Evolutionary conservation across 2,888 invertebrate genomes (phyloP), one percentile per base, ranked within the genome.

Genomic region (Lampropteryx suffumata): DNA sequence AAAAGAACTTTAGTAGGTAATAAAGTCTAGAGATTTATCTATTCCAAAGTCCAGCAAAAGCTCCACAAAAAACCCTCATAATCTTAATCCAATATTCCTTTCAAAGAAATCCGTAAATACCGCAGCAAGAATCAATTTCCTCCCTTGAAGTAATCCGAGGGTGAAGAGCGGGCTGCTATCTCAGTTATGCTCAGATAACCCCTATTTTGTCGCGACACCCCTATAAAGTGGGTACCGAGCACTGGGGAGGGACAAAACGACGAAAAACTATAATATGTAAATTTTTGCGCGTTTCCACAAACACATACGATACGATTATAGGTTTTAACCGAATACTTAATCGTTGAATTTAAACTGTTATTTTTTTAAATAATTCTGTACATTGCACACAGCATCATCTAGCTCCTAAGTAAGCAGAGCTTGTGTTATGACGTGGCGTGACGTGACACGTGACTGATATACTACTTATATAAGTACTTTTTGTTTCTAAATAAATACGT

Each of bases 181-280:
- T 46, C 61, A 51, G 51, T 59, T 59, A 55, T 60, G 57, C 40
- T 47, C 59, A 67, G 75, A 77, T 76, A 78, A 74, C 70, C 64
- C 61, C 54, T 65, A 64, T 62, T 70, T 73, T 71, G 76, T 71
- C 69, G 62, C 61, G 65, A 64, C 67, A 62, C 61, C 66, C 62
- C 69, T 65, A 68, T 71, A 70, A 71, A 70, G 64, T 62, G 60
- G 67, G 57, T 46, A 59, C 62, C 34, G 58, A 59, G 59, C 55
- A 44, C 51, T 57, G 62, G 56, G 64, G 47, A 48, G 61, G 72
- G 67, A 65, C 64, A 59, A 65, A 68, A 59, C 67, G 64, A 64
- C 66, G 69, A 76, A 78, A 77, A 76, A 78, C 78, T 78, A 73
- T 73, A 71, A 73, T 72, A 78, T 78, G 78, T 64, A 62, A 78